Base-by-base conservation (phyloP, 2,113 vertebrate genomes). In the Centropus unirufus region DNA sequence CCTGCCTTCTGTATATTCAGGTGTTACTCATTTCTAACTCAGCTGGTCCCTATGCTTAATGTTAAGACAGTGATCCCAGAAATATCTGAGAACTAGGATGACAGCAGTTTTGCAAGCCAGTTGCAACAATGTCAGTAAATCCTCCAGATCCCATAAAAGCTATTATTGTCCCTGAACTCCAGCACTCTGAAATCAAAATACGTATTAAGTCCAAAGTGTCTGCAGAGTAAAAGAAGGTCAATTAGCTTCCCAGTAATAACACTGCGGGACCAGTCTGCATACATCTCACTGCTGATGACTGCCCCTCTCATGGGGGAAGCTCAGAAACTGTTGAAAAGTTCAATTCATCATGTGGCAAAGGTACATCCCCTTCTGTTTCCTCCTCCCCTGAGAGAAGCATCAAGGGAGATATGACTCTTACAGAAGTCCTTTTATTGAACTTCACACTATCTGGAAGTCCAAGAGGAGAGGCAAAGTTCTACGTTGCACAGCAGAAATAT, bases 1-100 rank as follows among this genome's bases (percentile, higher is more conserved):
- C 36, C 57, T 88, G 75, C 59, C 57, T 72, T 63, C 42, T 96
- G 93, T 92, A 39, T 95, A 70, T 78, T 95, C 92, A 94, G 79
- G 51, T 95, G 90, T 55, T 80, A 55, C 26, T 74, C 40, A n/a
- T 96, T 94, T 77, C 63, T 64, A 86, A 40, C 87, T 90, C 82
- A 75, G 87, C 52, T 92, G 57, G 77, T 78, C 72, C 20, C 54
- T 49, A 1, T 9, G 19, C 83, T 86, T 67, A 59, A 66, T 52
- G 18, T 39, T 85, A 59, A 78, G 57, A 79, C 40, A 49, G 76
- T 4, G 36, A 92, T 44, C 61, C 34, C 80, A 93, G 76, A 75
- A 82, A 78, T 29, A 78, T 13, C 64, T 68, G 57, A 78, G 72
- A 87, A 92, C 51, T 3, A 79, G 84, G 58, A 23, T 36, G 91